A percentile compares a stretch with the other conserved stretches of the same genome.
Conservation (phyloP, 2,888 invertebrate genomes). For the Alcis repandata region DNA sequence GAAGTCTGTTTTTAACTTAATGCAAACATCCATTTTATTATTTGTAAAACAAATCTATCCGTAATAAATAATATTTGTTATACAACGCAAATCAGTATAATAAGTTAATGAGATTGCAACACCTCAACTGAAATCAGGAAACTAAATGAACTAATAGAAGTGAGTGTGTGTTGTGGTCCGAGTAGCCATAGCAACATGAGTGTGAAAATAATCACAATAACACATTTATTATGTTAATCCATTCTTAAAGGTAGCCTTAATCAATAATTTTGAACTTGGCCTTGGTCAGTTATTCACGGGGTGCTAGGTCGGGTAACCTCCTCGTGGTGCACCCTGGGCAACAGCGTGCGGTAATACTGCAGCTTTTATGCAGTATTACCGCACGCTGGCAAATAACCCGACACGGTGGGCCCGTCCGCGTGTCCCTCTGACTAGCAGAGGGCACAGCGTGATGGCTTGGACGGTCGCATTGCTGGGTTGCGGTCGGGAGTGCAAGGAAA, state of each 20-base stretch:
- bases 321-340: too few species aligned
- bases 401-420: too few species aligned
- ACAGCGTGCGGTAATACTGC: too few species aligned
- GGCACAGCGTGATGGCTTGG: too few species aligned
- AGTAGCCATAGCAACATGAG: constrained; percentile 61
- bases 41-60: constrained; percentile 10
- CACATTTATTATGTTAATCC: constrained; percentile 33
- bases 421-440: too few species aligned
- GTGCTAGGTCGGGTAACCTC: too few species aligned
- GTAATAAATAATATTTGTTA: background rate
- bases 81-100: background rate
- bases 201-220: constrained; percentile 23
- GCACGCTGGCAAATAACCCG: too few species aligned
- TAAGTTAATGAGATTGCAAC: background rate
- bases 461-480: too few species aligned
- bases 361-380: too few species aligned
- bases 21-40: constrained; percentile 33
- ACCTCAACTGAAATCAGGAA: constrained; percentile 13
- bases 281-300: constrained; percentile 22
- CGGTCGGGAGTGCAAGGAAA: too few species aligned
- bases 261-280: constrained; percentile 42
- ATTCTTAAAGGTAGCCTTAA: constrained; percentile 24
- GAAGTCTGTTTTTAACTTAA: constrained; percentile 29
- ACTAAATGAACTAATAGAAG: constrained; percentile 29
- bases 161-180: constrained; percentile 51